phyloP scores from a whole-genome alignment of 64 coral and sea anemone species.

The Dendrophyllia cribrosa region DNA sequence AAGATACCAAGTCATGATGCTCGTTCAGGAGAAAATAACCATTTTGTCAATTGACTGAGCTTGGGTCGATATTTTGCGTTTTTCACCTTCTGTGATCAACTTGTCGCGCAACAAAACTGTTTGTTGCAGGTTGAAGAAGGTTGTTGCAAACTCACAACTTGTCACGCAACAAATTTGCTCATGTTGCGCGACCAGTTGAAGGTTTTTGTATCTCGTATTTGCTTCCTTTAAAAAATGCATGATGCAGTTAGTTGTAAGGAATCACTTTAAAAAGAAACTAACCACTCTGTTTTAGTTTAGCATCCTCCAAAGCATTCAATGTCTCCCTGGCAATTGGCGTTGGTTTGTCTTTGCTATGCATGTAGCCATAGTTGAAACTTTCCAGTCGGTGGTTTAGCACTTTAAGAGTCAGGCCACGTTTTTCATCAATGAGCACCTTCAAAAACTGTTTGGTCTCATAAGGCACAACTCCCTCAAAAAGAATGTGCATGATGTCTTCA shows the following conservation, averaged over 20 bases:
- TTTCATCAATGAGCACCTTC: slow-evolving; percentile 53
- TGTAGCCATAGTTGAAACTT: slow-evolving; percentile 62
- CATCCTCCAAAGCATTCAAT: slow-evolving; percentile 45
- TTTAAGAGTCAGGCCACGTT: slow-evolving; percentile 37
- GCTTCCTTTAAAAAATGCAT: neutral
- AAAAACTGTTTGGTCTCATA: slow-evolving; percentile 57
- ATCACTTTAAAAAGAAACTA: neutral
- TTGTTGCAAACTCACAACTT: too few relatives aligned
- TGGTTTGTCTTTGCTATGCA: slow-evolving; percentile 65
- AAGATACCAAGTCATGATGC: too few relatives aligned
- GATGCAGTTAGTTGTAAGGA: neutral
- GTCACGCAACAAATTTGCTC: too few relatives aligned
- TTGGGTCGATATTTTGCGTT: neutral
- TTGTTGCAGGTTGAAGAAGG: too few relatives aligned
- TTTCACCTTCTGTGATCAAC: too few relatives aligned
- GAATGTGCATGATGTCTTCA: slow-evolving; percentile 66
- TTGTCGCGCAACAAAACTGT: too few relatives aligned
- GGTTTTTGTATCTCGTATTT: neutral
- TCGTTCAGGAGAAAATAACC: too few relatives aligned
- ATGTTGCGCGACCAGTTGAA: neutral
- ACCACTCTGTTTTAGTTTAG: slow-evolving; percentile 65
- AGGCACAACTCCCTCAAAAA: slow-evolving; percentile 60
- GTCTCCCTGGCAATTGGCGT: slow-evolving; percentile 50
- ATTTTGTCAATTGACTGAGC: neutral
- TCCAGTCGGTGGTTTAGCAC: slow-evolving; percentile 52